These are phyloP conservation scores for Acheta domesticus DNA, from an alignment of 2,888 invertebrate genomes.

Conservation along the genomic window DNA sequence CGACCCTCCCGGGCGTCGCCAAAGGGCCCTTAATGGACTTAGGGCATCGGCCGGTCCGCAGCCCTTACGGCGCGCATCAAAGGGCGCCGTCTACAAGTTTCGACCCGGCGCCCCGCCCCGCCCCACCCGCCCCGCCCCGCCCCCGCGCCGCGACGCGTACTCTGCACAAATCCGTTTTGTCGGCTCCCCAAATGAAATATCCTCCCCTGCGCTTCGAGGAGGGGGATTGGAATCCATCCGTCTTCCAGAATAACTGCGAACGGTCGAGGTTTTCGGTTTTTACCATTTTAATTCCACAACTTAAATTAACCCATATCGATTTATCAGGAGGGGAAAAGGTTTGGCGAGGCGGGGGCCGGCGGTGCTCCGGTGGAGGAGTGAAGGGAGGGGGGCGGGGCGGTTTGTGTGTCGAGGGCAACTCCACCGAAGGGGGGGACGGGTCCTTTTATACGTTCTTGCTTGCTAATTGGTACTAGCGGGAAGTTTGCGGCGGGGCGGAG, in stretches of 20 bases:
- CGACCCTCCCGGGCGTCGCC: neutral
- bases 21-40: constrained; percentile 7
- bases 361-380: neutral
- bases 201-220: no score
- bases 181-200: neutral
- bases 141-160: no score
- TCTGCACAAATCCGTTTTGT: neutral
- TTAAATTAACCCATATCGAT: neutral
- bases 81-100: neutral
- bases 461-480: constrained; percentile 1
- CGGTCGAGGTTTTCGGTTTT: neutral
- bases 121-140: no score
- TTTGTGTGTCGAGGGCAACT: no score
- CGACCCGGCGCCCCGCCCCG: no score
- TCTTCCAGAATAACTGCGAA: no score
- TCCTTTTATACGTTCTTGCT: constrained; percentile 5
- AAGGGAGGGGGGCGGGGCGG: no score
- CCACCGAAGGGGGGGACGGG: neutral
- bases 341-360: neutral
- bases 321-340: neutral
- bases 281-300: constrained; percentile 4
- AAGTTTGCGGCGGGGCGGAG: neutral
- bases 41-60: neutral
- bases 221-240: no score
- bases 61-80: neutral